phyloP scores from a whole-genome alignment of 1,140 invertebrate genomes.

The Pomacea maculata region DNA sequence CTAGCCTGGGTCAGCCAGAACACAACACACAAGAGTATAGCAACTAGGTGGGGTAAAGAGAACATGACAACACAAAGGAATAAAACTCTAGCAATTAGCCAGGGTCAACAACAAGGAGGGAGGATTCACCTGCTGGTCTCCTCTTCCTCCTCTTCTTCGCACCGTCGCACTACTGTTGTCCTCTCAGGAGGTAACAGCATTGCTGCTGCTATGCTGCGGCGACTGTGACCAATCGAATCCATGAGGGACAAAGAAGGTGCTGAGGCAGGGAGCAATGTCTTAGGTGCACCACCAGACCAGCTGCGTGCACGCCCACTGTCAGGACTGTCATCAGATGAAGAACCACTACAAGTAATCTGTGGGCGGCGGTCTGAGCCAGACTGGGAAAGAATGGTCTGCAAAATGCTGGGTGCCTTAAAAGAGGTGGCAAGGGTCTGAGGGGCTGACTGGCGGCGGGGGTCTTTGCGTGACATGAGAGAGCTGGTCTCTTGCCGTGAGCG shows the following conservation, averaged over 20 bases:
- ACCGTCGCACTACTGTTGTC: slow-evolving; percentile 9
- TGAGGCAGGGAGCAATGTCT: slow-evolving; percentile 50
- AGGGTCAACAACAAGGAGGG: background rate
- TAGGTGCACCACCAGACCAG: slow-evolving; percentile 47
- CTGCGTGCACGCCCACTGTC: slow-evolving; percentile 34
- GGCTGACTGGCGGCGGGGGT: slow-evolving; percentile 19
- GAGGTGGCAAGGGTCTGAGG: background rate
- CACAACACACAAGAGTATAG: slow-evolving; percentile 27
- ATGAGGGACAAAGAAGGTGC: slow-evolving; percentile 53
- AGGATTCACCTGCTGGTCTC: slow-evolving; percentile 13
- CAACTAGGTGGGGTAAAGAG: too few species aligned
- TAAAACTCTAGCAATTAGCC: background rate
- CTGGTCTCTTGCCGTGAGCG: slow-evolving; percentile 22
- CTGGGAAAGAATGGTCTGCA: too few species aligned
- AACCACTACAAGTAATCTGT: slow-evolving; percentile 22
- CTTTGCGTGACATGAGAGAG: slow-evolving; percentile 20
- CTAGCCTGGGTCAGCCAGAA: slow-evolving; percentile 24
- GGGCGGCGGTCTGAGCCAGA: background rate
- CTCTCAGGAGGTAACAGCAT: slow-evolving; percentile 46
- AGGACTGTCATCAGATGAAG: slow-evolving; percentile 34
- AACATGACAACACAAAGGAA: too few species aligned
- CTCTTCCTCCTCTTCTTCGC: slow-evolving; percentile 7
- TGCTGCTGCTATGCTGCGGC: slow-evolving; percentile 35
- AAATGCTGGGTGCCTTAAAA: too few species aligned
- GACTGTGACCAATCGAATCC: slow-evolving; percentile 12